Conservation (phyloP, 2,888 invertebrate genomes). For the Cantharis lateralis region DNA sequence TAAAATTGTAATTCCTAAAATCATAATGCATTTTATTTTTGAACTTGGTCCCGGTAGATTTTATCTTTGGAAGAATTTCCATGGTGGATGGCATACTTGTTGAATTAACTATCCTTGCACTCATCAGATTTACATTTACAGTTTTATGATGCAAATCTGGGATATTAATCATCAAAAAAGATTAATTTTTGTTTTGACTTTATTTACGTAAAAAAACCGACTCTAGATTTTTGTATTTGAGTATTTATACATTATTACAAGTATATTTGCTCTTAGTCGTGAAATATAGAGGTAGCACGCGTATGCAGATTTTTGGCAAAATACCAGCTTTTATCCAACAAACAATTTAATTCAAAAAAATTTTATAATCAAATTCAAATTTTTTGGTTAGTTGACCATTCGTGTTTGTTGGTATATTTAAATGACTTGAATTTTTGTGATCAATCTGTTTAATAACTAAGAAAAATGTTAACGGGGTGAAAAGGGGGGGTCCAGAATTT, state of each 20-base stretch:
- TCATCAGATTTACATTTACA: not conserved
- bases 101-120: not conserved
- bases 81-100: not conserved
- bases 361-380: not conserved
- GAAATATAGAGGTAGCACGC: not conserved
- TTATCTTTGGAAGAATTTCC: not conserved
- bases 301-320: not conserved
- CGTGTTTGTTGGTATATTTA: not conserved
- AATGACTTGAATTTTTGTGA: not conserved
- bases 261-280: not conserved
- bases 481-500: too few relatives aligned
- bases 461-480: too few relatives aligned
- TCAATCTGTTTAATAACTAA: too few relatives aligned
- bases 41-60: not conserved
- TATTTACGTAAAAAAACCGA: not conserved
- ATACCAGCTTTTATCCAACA: not conserved
- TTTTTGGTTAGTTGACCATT: not conserved
- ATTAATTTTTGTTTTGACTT: not conserved
- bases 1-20: not conserved
- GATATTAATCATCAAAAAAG: not conserved
- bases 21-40: not conserved
- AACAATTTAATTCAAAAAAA: not conserved
- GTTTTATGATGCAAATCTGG: not conserved
- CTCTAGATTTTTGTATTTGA: not conserved
- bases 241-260: not conserved